Evolutionary conservation across 2,113 vertebrate species (phyloP), one percentile per base, ranked within the genome.

Genomic region (Desmodus rotundus): DNA sequence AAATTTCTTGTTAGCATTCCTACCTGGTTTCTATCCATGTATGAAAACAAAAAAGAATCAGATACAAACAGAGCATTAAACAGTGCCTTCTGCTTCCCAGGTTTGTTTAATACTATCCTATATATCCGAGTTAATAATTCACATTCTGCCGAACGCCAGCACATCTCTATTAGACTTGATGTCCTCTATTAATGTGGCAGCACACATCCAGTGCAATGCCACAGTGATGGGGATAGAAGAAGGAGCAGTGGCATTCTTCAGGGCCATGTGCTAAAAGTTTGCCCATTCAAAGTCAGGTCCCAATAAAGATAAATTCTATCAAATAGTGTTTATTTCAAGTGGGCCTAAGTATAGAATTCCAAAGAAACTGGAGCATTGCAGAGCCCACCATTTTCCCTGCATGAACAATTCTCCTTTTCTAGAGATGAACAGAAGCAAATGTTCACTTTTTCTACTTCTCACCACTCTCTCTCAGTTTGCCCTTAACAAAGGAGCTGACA

Each of bases 1-100:
- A 98, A 97, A 97, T 96, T 97, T 98, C 96, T 95, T 87, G 80
- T 97, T 97, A 97, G 94, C 93, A 97, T 96, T 97, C 97, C 87
- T 96, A 88, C 87, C 94, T 92, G 58, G 93, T 90, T 97, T 96
- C 95, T 56, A 78, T 87, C 22, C 0, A 45, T 93, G 76, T 96
- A 87, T 96, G 93, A 88, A 97, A 94, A 94, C 91, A 96, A 80
- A 92, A 96, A 78, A 91, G 73, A 95, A 95, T 96, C 63, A 95
- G 36, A 93, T 88, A 95, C 89, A 97, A 95, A 96, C 89, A 96
- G 95, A 96, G 87, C 91, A 93, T 93, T 97, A 96, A 89, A 91
- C 83, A 94, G 86, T 91, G 94, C 63, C 87, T 96, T 96, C 89
- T 95, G 95, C 70, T 22, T 97, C 81, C 47, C 47, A 36, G 94